These are phyloP conservation scores for Pagrus major DNA, from an alignment of 2,113 vertebrate species.

Conservation along the genomic window DNA sequence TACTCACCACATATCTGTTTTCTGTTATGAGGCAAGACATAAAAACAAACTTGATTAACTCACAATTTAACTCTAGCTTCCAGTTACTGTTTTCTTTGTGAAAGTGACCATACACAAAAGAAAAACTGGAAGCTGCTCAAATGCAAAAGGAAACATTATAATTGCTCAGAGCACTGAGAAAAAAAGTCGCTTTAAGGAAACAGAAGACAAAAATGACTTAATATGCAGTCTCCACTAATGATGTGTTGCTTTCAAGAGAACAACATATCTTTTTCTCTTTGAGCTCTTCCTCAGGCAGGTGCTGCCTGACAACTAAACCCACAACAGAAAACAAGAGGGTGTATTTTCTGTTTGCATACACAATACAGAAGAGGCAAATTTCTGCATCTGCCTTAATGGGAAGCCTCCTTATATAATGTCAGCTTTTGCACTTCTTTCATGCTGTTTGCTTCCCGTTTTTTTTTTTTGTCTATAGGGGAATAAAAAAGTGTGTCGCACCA, in stretches of 20 bases:
- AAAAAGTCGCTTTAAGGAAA: constrained; percentile 32
- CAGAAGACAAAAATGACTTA: constrained; percentile 17
- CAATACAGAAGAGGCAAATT: not conserved
- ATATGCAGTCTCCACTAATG: constrained; percentile 34
- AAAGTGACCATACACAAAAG: constrained; percentile 12
- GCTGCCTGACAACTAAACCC: constrained; percentile 37
- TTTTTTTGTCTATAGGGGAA: constrained; percentile 5
- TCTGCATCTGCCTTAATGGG: constrained; percentile 31
- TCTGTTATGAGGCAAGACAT: constrained; percentile 7
- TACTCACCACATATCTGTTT: constrained; percentile 26
- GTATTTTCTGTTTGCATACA: not conserved
- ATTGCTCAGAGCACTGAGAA: constrained; percentile 28
- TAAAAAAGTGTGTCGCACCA: not conserved
- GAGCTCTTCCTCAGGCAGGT: constrained; percentile 41
- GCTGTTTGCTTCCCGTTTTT: not conserved
- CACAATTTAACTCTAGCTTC: constrained; percentile 20
- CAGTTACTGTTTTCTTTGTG: constrained; percentile 6
- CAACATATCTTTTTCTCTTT: constrained; percentile 10
- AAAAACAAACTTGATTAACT: constrained; percentile 38
- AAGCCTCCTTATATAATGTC: constrained; percentile 10
- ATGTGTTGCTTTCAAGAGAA: constrained; percentile 33
- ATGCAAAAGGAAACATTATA: constrained; percentile 32
- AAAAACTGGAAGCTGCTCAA: constrained; percentile 13
- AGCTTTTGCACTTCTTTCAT: constrained; percentile 4
- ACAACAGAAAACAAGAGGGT: constrained; percentile 25